A percentile compares a stretch with the other conserved stretches of the same genome.
phyloP scores from a whole-genome alignment of 2,113 vertebrate genomes.

The Charadrius vociferus region DNA sequence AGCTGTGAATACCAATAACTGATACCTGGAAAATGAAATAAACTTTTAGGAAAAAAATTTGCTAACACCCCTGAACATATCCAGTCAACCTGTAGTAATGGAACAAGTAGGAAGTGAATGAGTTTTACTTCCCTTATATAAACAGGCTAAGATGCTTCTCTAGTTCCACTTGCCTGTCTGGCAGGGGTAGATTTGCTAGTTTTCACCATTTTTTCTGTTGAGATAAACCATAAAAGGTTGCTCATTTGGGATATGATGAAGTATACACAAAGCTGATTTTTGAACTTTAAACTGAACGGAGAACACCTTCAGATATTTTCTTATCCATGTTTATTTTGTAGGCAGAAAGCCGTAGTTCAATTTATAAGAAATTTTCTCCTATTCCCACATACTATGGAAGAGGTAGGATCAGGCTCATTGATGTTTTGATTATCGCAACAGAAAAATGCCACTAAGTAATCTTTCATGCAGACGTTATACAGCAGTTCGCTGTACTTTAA shows the following conservation, averaged over 20 bases:
- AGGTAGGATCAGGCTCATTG: neutral
- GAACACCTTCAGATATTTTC: neutral
- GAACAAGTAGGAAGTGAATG: neutral
- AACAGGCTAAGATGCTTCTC: neutral
- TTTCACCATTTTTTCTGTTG: neutral
- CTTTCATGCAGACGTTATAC: neutral
- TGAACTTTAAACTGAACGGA: neutral
- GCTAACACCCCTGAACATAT: neutral
- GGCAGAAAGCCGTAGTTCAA: neutral
- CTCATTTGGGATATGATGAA: neutral
- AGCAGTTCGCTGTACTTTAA: neutral
- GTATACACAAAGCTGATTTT: neutral
- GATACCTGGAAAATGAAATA: neutral
- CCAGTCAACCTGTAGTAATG: neutral
- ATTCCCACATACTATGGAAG: neutral
- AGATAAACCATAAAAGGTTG: neutral
- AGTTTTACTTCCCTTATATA: neutral
- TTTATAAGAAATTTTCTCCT: neutral
- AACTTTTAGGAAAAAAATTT: neutral
- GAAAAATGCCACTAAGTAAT: neutral
- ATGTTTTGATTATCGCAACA: constrained; percentile 1
- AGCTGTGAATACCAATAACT: neutral
- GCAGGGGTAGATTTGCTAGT: neutral
- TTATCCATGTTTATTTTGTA: neutral
- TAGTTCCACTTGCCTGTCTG: neutral